Percentiles rank a stretch among this genome's conserved stretches.
These are phyloP conservation scores for Ceratitis capitata DNA, from an alignment of 1,140 invertebrate species.

Conservation along the genomic window DNA sequence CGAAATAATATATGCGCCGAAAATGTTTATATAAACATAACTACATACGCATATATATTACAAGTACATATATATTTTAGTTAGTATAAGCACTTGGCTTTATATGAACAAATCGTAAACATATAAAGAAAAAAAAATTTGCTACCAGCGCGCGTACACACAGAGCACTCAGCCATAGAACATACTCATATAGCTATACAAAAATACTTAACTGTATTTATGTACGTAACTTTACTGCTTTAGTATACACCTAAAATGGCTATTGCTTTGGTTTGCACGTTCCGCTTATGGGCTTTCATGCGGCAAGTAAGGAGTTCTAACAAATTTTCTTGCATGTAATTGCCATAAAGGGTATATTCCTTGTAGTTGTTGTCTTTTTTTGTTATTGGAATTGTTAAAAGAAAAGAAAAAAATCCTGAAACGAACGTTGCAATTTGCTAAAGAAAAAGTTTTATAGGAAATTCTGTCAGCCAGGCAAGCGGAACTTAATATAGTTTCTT, in stretches of 20 bases:
- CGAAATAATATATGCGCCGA: slow-evolving; percentile 9
- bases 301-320: background rate
- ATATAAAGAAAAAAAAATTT: background rate
- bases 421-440: background rate
- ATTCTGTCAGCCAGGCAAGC: background rate
- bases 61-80: no score
- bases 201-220: background rate
- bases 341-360: background rate
- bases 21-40: background rate
- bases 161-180: background rate
- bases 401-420: background rate
- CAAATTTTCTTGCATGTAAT: slow-evolving; percentile 15
- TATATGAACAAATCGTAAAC: background rate
- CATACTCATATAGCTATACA: no score
- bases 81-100: slow-evolving; percentile 1
- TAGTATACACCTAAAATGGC: background rate
- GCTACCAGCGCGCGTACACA: background rate
- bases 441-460: background rate
- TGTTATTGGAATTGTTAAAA: background rate
- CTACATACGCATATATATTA: no score
- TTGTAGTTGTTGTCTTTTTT: background rate
- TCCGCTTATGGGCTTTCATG: background rate
- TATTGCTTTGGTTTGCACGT: background rate
- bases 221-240: background rate
- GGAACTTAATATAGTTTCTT: background rate